Base-by-base conservation (phyloP, 1,140 invertebrate species). In the Aphaenogaster rudis region DNA sequence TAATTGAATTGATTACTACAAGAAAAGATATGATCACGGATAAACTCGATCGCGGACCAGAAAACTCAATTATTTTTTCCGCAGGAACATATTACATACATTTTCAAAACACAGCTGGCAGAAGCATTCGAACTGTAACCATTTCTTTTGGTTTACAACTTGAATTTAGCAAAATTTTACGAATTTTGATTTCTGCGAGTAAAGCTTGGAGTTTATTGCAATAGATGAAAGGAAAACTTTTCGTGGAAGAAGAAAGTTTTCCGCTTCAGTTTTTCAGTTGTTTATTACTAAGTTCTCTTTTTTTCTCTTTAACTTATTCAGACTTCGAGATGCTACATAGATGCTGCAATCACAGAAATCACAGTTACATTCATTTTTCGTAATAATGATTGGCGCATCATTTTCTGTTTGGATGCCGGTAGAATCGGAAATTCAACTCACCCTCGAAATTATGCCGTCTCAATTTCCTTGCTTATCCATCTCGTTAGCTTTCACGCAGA, bases 401-500 rank as follows among this genome's bases (percentile, higher is more conserved):
- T 69, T 21, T 33, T 42, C 13, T 11, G 3, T 50, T 45, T 8
- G 15, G 8, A 15, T 45, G 39, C 45, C 48, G 9, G n/a, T 21
- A 13, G 15, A 52, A 42, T 21, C 36, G 17, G 66, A 57, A 36
- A 71, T 71, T 57, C 36, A 54, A n/a, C 5, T 17, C 50, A n/a
- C 8, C 6, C 6, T 2, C 36, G 28, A 61, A 85, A 59, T 81
- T 59, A 72, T 72, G 21, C 66, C 17, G 13, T 57, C 50, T 81
- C 50, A 59, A 71, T 71, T 39, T 50, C 42, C 42, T 50, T 33
- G 39, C 17, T 45, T 61, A 21, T 39, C 17, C 3, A 42, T 48
- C 61, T 77, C 72, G 59, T 79, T 77, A 81, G 66, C 72, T 39
- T 39, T 28, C 42, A 50, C n/a, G 33, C 42, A 7, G 17, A 54